These are phyloP conservation scores for Malacoctenus gilli DNA, from an alignment of 2,797 vertebrate species.

Conservation along the genomic window DNA sequence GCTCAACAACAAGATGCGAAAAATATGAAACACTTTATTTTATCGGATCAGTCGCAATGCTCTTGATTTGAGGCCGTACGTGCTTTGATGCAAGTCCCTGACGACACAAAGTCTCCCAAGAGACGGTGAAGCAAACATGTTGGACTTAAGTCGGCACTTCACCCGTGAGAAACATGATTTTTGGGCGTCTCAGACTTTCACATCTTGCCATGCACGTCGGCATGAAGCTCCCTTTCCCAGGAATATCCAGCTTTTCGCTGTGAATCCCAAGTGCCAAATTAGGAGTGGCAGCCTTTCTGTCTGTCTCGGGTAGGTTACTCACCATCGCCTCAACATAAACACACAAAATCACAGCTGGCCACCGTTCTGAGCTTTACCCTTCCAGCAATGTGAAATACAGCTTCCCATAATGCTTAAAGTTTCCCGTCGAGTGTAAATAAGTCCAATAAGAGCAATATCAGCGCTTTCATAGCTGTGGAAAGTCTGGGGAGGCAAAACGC, in stretches of 20 bases:
- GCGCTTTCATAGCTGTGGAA: slow-evolving; percentile 33
- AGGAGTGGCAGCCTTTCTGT: slow-evolving; percentile 35
- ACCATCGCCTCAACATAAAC: slow-evolving; percentile 45
- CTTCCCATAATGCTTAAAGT: slow-evolving; percentile 13
- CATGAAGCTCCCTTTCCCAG: slow-evolving; percentile 47
- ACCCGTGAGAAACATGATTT: slow-evolving; percentile 43
- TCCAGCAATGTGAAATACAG: slow-evolving; percentile 21
- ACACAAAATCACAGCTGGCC: slow-evolving; percentile 38
- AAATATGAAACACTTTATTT: too few species aligned
- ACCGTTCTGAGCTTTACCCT: slow-evolving; percentile 10
- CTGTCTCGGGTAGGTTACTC: slow-evolving; percentile 17
- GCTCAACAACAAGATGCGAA: slow-evolving; percentile 11
- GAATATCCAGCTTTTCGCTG: slow-evolving; percentile 49
- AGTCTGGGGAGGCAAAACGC: slow-evolving; percentile 32
- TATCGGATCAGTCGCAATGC: too few species aligned
- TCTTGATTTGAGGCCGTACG: too few species aligned
- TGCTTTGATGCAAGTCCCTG: too few species aligned
- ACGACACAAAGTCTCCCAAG: slow-evolving; percentile 10
- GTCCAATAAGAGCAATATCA: slow-evolving; percentile 21
- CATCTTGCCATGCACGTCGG: slow-evolving; percentile 29
- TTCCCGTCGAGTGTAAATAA: slow-evolving; percentile 20
- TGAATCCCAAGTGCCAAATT: slow-evolving; percentile 26
- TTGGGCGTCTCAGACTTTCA: slow-evolving; percentile 20
- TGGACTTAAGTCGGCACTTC: slow-evolving; percentile 33
- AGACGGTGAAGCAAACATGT: slow-evolving; percentile 21